A percentile compares a stretch with the other conserved stretches of the same genome.
Evolutionary conservation across 2,797 vertebrate genomes (phyloP).

Genomic region (Clamator glandarius): DNA sequence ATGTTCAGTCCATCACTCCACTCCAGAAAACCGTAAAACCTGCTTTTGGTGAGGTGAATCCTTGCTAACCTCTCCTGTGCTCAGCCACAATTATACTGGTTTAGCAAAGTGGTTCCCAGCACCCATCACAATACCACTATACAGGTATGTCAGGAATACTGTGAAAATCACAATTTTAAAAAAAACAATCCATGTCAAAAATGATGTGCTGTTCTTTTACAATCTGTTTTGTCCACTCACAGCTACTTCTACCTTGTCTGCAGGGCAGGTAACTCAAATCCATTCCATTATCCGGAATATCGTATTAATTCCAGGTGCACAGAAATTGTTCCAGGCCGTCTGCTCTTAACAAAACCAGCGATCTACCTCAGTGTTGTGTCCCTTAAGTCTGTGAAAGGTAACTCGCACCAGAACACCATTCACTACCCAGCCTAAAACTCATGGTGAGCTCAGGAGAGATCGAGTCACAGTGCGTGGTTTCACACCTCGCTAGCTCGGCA

Average conservation of each 20-base stretch:
- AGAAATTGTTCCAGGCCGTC: not conserved
- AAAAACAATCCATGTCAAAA: not conserved
- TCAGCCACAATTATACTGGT: not conserved
- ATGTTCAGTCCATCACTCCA: accelerated
- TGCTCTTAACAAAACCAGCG: not conserved
- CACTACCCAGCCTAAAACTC: not conserved
- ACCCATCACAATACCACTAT: not conserved
- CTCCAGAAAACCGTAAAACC: not conserved
- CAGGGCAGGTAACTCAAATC: not conserved
- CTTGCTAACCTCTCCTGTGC: not conserved
- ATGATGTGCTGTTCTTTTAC: not conserved
- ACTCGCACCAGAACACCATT: not conserved
- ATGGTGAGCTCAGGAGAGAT: not conserved
- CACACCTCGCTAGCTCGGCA: not conserved
- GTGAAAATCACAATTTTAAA: not conserved
- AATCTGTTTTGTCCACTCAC: not conserved
- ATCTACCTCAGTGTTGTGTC: not conserved
- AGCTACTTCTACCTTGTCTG: not conserved
- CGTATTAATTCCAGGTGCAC: not conserved
- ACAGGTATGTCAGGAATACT: not conserved
- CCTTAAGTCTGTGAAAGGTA: not conserved
- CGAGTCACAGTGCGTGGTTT: not conserved
- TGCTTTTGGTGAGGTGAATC: not conserved
- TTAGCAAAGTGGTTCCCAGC: not conserved
- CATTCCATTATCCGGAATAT: not conserved